phyloP scores from a whole-genome alignment of 2,797 vertebrate genomes.

The Tangara arthus region DNA sequence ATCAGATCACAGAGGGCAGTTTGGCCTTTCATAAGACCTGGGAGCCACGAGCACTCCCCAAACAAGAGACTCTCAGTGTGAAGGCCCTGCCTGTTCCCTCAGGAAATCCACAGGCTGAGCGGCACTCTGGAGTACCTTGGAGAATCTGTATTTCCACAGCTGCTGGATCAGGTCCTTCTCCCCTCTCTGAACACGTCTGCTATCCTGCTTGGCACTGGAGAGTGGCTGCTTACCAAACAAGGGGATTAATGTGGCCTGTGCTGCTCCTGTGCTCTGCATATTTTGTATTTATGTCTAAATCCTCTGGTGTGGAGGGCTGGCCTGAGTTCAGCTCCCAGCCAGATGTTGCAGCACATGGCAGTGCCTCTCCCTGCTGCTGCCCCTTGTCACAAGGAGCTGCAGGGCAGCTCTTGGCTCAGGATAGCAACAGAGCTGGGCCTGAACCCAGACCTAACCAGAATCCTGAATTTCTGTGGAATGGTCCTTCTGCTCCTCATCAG shows the following conservation, averaged over 20 bases:
- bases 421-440: not conserved
- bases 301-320: not conserved
- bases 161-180: not conserved
- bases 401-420: not conserved
- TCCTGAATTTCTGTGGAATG: not conserved
- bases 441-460: not conserved
- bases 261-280: not conserved
- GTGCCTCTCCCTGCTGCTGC: not conserved
- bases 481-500: not conserved
- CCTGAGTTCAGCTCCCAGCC: conserved; percentile 33
- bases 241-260: not conserved
- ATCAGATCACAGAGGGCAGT: not conserved
- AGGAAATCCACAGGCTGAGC: not conserved
- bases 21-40: not conserved
- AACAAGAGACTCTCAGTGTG: not conserved
- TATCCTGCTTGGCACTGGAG: not conserved
- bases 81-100: not conserved
- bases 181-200: not conserved
- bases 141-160: not conserved
- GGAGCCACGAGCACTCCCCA: not conserved
- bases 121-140: not conserved
- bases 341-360: conserved; percentile 56
- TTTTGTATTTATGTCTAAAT: conserved; percentile 30
- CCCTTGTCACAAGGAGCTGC: not conserved
- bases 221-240: conserved; percentile 15